These are phyloP conservation scores for Thereva unica DNA, from an alignment of 2,888 invertebrate genomes.

Conservation along the genomic window DNA sequence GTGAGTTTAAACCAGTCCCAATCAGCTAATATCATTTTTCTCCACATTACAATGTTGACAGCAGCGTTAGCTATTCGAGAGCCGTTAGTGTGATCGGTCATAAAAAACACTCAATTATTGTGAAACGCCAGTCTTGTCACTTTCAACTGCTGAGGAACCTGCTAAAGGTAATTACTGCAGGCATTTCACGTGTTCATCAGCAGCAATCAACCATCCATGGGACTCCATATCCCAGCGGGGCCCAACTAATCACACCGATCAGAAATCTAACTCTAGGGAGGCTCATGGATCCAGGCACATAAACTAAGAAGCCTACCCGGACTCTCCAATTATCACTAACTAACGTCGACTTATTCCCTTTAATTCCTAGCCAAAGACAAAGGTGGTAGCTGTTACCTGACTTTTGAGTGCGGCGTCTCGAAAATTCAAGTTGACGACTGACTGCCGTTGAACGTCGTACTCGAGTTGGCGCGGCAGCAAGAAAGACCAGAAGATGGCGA, in stretches of 20 bases:
- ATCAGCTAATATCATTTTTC: no score
- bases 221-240: not conserved
- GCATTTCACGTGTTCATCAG: slow-evolving; percentile 7
- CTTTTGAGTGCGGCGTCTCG: no score
- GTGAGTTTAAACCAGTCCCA: no score
- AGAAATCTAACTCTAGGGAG: not conserved
- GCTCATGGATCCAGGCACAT: slow-evolving; percentile 6
- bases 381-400: not conserved
- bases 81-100: no score
- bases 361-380: slow-evolving; percentile 27
- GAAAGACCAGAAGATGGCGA: slow-evolving; percentile 10
- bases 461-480: not conserved
- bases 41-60: no score
- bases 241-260: not conserved
- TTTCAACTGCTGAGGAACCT: no score
- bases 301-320: slow-evolving; percentile 1
- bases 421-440: no score
- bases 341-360: slow-evolving; percentile 25
- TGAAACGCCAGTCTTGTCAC: no score
- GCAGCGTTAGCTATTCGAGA: no score
- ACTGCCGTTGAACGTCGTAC: no score
- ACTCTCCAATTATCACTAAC: slow-evolving; percentile 36
- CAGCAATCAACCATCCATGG: slow-evolving; percentile 13
- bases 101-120: no score
- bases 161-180: slow-evolving; percentile 6